Evolutionary conservation across 2,888 invertebrate species (phyloP).

Genomic region (Ariolimax columbianus): DNA sequence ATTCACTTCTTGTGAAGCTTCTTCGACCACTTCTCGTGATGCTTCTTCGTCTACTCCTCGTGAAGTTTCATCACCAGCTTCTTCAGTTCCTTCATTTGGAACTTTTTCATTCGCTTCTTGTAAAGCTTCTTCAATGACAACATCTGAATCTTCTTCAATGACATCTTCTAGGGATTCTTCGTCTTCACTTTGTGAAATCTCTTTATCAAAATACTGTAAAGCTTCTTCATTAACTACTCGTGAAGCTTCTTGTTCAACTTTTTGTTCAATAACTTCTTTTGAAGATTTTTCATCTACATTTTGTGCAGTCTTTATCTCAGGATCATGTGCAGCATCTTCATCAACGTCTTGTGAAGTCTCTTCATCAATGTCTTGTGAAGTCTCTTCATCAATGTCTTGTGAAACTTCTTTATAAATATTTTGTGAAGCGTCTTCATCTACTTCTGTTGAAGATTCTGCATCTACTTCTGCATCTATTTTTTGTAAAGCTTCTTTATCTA

Average conservation of each 20-base stretch:
- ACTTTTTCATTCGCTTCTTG: not conserved
- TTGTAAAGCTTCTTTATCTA: not conserved
- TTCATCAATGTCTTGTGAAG: no score
- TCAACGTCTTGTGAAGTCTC: not conserved
- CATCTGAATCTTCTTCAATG: not conserved
- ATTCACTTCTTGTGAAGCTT: constrained; percentile 7
- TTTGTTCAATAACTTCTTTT: not conserved
- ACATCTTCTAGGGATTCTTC: not conserved
- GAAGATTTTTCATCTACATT: not conserved
- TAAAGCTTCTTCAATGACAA: not conserved
- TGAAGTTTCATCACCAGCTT: not conserved
- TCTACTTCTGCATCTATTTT: constrained; percentile 2
- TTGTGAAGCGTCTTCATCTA: constrained; percentile 3
- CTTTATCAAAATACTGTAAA: not conserved
- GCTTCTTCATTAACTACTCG: not conserved
- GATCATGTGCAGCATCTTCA: not conserved
- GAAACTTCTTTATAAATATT: not conserved
- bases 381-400: not conserved
- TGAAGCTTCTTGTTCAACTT: not conserved
- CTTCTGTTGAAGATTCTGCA: constrained; percentile 12
- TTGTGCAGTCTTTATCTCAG: no score
- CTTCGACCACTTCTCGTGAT: constrained; percentile 6
- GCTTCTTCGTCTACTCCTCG: not conserved
- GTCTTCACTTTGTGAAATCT: not conserved
- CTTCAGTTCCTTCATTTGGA: not conserved